Percentiles rank a stretch among this genome's conserved stretches.
Evolutionary conservation across 1,140 invertebrate genomes (phyloP).

Genomic region (Ylistrum balloti): DNA sequence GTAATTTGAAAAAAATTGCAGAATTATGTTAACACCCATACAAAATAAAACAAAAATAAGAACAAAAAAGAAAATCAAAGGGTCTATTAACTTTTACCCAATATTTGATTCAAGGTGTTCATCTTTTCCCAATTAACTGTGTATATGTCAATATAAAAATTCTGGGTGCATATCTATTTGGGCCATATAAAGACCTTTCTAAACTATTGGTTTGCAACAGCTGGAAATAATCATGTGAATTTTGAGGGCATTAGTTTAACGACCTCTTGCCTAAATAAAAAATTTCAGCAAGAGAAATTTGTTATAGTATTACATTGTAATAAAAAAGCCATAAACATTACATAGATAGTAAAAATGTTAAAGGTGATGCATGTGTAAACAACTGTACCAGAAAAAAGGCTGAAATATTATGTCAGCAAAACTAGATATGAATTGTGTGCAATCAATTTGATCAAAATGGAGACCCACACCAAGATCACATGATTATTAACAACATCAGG

Average conservation of each 20-base stretch:
- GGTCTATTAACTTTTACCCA: no score
- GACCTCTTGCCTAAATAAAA: not conserved
- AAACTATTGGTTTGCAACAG: not conserved
- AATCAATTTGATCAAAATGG: not conserved
- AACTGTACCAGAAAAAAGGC: no score
- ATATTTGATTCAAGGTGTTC: not conserved
- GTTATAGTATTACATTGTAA: no score
- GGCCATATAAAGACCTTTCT: not conserved
- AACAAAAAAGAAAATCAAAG: no score
- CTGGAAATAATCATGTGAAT: slow-evolving; percentile 14
- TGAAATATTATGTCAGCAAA: not conserved
- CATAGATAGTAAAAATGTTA: not conserved
- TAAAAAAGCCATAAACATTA: not conserved
- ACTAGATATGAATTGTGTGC: not conserved
- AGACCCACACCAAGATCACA: not conserved
- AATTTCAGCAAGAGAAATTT: not conserved
- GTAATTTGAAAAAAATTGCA: no score
- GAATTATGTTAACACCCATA: no score
- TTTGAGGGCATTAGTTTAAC: not conserved
- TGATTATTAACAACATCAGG: not conserved
- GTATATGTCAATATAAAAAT: not conserved
- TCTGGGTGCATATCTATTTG: slow-evolving; percentile 32
- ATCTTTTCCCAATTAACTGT: not conserved
- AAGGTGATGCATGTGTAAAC: not conserved
- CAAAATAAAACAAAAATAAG: no score